Evolutionary conservation across 2,797 vertebrate genomes (phyloP).

Genomic region (Ambastaia sidthimunki): DNA sequence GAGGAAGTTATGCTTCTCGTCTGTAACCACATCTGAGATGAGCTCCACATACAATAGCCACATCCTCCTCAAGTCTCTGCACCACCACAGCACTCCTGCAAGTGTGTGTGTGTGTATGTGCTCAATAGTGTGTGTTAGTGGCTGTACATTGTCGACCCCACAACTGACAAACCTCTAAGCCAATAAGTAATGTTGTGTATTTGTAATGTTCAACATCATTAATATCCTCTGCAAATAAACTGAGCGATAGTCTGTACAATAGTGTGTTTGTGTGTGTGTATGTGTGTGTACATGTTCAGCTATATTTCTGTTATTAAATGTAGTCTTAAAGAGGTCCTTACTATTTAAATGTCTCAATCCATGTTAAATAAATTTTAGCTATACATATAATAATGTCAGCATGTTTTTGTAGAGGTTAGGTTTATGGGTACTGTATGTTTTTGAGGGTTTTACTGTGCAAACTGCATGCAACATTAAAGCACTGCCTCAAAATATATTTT

Average conservation of each 20-base stretch:
- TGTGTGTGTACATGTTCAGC: background rate
- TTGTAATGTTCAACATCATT: background rate
- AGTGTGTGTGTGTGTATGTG: slow-evolving; percentile 15
- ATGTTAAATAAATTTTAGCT: no score
- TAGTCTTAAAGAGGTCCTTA: no score
- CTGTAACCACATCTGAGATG: slow-evolving; percentile 76
- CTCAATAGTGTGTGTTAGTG: background rate
- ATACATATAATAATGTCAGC: no score
- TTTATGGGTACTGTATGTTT: no score
- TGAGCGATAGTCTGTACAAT: background rate
- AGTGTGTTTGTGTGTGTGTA: background rate
- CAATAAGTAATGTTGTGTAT: background rate
- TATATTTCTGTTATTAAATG: no score
- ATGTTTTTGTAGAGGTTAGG: no score
- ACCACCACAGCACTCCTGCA: slow-evolving; percentile 29
- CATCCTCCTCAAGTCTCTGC: slow-evolving; percentile 69
- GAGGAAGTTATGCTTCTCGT: slow-evolving; percentile 79
- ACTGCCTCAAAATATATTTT: no score
- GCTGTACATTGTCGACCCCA: background rate
- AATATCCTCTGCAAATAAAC: background rate
- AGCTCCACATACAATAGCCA: slow-evolving; percentile 68
- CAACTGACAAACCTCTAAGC: slow-evolving; percentile 16
- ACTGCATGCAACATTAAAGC: no score
- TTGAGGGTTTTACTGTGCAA: no score
- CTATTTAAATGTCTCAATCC: no score